Base-by-base conservation (phyloP, 1,140 invertebrate genomes). In the Trichoplusia ni region DNA sequence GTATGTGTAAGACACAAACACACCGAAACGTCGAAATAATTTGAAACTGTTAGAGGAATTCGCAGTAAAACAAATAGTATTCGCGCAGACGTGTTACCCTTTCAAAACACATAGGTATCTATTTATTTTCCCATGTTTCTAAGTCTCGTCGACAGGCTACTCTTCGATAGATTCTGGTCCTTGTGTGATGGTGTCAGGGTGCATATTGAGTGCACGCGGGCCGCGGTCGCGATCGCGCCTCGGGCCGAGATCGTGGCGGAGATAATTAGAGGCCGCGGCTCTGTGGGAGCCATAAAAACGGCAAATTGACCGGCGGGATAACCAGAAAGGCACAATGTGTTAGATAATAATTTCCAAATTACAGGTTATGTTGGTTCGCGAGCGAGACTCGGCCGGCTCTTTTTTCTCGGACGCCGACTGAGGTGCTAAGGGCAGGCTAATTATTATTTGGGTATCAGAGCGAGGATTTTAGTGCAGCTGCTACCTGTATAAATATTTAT, bases 291-390 rank as follows among this genome's bases (percentile, higher is more conserved):
- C 81, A 90, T 90, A 90, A 90, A 90, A 90, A 90, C 85, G 79
- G 87, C 87, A 87, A 90, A 90, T 88, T 90, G 87, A 90, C 86
- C 87, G 87, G 86, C 87, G 87, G 87, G 87, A 90, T 89, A 88
- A 89, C 79, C 87, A 89, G 84, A 90, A 89, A 90, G 88, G 84
- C 86, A 89, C 84, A 90, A 90, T 90, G 88, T 90, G 88, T 90
- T 90, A 90, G 88, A 90, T 90, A 90, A 89, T 89, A 89, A 90
- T 90, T 90, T 90, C 86, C 86, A 89, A 90, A 90, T 90, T 90
- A 90, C 84, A 89, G 84, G 88, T 88, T 89, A 77, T 81, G 83
- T 81, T 79, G 72, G 82, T 88, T 86, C 79, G 87, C 84, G 80
- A 81, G 82, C 84, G 83, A 83, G 79, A 69, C 73, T 79, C 79